phyloP scores from a whole-genome alignment of 2,113 vertebrate genomes.

The Pycnonotus jocosus region DNA sequence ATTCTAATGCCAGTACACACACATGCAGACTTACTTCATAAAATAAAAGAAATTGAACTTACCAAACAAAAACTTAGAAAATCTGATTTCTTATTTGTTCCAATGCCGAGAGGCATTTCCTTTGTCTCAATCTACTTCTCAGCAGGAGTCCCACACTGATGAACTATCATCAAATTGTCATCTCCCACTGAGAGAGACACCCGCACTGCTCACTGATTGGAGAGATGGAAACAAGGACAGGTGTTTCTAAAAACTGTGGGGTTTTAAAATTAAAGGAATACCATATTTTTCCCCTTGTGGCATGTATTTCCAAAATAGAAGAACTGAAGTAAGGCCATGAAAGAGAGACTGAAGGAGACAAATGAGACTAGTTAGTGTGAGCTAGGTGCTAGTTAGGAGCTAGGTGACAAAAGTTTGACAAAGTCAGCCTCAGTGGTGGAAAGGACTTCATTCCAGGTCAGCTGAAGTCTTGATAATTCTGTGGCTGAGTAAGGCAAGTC shows the following conservation, averaged over 20 bases:
- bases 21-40: not conserved
- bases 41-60: not conserved
- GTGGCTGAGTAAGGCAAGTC: not conserved
- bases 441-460: not conserved
- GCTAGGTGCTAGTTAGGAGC: too few species aligned
- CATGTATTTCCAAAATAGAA: not conserved
- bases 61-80: slow-evolving; percentile 6
- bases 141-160: slow-evolving; percentile 69
- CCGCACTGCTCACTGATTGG: slow-evolving; percentile 43
- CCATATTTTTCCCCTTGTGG: not conserved
- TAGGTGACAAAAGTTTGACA: not conserved
- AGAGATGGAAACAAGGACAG: slow-evolving; percentile 56
- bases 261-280: slow-evolving; percentile 34
- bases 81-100: slow-evolving; percentile 59
- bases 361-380: not conserved
- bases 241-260: slow-evolving; percentile 56
- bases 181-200: slow-evolving; percentile 66
- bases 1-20: not conserved
- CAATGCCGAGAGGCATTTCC: slow-evolving; percentile 62
- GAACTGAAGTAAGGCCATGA: not conserved
- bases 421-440: not conserved
- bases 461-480: not conserved
- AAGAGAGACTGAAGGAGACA: not conserved
- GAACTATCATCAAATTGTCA: slow-evolving; percentile 76
- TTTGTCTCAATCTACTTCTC: slow-evolving; percentile 73